Evolutionary conservation across 2,797 vertebrate genomes (phyloP), one percentile per base, ranked within the genome.

Genomic region (Thalassophryne amazonica): DNA sequence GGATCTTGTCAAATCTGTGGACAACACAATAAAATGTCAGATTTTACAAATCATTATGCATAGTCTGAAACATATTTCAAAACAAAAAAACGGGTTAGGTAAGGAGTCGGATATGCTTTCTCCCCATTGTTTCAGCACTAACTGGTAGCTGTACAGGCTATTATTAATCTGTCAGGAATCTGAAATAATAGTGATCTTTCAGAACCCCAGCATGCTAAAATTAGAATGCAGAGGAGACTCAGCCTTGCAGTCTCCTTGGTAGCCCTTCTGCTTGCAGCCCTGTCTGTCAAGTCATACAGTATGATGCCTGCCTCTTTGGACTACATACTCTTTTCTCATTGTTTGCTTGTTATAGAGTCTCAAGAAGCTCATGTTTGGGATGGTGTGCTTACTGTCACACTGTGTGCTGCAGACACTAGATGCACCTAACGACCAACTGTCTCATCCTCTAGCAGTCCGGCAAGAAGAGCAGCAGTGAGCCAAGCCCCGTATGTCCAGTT

Each of bases 201-300:
- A 56, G 39, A 68, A 41, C 43, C n/a, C 51, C 55, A 28, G 66
- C 67, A 48, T 46, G 55, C 69, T 77, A 76, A 74, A 78, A 66
- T 71, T 76, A 82, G 70, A 75, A 46, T 49, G 17, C 67, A 64
- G 56, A 32, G 58, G 65, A 83, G 62, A 75, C 56, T 24, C 33
- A 50, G 70, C 67, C 30, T 29, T 29, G 19, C 51, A 39, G 56
- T 70, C 67, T 73, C 61, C 58, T 34, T 31, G 60, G 56, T 61
- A 55, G 52, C 64, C 37, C 58, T 46, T 50, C 34, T 68, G 80
- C 69, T 69, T 78, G 78, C 73, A 77, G 80, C 76, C 76, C 68
- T 51, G 69, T 61, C 46, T 73, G 76, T 67, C 59, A 66, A 36
- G 60, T 7, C 15, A 30, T 46, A 36, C 27, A 31, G 14, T 39